phyloP scores from a whole-genome alignment of 2,113 vertebrate species.

The Peromyscus leucopus region DNA sequence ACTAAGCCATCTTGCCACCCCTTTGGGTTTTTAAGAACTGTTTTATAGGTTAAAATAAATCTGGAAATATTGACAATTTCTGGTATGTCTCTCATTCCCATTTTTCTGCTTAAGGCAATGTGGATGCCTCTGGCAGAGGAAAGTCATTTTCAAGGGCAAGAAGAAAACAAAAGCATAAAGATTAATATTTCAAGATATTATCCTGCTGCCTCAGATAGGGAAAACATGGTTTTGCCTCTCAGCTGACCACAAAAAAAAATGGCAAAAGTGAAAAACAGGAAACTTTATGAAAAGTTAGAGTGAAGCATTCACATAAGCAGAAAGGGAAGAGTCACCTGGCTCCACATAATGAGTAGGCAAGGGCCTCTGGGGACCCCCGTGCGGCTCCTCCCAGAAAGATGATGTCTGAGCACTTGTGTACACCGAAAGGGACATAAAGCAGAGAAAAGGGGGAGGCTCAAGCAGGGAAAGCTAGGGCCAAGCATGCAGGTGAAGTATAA shows the following conservation, averaged over 20 bases:
- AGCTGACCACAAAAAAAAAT: slow-evolving; percentile 39
- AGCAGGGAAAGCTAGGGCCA: not conserved
- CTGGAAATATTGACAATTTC: not conserved
- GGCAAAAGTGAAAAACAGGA: slow-evolving; percentile 56
- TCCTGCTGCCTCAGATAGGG: slow-evolving; percentile 47
- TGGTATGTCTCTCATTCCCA: not conserved
- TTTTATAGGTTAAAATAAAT: not conserved
- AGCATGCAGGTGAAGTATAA: not conserved
- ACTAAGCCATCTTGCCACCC: too few relatives aligned
- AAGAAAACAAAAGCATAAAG: slow-evolving; percentile 62
- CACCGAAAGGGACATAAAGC: not conserved
- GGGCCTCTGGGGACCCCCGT: not conserved
- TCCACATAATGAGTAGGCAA: not conserved
- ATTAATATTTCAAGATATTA: slow-evolving; percentile 61
- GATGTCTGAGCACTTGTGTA: not conserved
- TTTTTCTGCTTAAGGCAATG: slow-evolving; percentile 38
- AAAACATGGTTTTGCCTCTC: slow-evolving; percentile 55
- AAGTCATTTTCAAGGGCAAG: slow-evolving; percentile 53
- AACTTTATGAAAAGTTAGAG: slow-evolving; percentile 60
- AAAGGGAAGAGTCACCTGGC: not conserved
- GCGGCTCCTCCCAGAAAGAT: slow-evolving; percentile 1
- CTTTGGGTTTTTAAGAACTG: slow-evolving; percentile 17
- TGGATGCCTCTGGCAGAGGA: not conserved
- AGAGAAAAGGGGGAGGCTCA: not conserved
- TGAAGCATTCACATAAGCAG: slow-evolving; percentile 41